Evolutionary conservation across 2,113 vertebrate genomes (phyloP).

Genomic region (Gopherus flavomarginatus): DNA sequence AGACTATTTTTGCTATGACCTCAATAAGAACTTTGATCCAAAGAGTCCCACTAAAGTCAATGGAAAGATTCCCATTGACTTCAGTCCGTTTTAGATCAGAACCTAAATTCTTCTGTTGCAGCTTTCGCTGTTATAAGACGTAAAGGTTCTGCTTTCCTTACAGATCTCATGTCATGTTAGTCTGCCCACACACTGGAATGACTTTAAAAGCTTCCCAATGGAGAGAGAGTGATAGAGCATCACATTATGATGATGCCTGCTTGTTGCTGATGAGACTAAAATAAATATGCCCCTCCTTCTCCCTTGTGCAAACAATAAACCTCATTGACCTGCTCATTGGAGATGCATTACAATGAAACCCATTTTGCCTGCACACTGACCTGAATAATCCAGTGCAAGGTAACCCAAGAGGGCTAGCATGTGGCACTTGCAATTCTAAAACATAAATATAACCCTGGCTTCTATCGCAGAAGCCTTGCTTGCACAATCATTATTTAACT

Average conservation of each 20-base stretch:
- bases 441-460: conserved; percentile 50
- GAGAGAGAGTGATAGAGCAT: background rate
- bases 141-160: background rate
- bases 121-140: background rate
- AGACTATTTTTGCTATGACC: background rate
- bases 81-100: background rate
- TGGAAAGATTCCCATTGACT: background rate
- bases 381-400: background rate
- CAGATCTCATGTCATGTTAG: background rate
- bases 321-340: background rate
- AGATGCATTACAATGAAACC: background rate
- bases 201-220: background rate
- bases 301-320: conserved; percentile 17
- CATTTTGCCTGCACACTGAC: conserved; percentile 37
- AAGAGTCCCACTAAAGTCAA: background rate
- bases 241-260: background rate
- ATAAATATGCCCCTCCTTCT: background rate
- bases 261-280: conserved; percentile 2
- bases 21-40: background rate
- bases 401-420: conserved; percentile 2
- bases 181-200: background rate
- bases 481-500: conserved; percentile 77
- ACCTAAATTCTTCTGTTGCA: background rate
- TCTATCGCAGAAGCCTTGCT: conserved; percentile 44
- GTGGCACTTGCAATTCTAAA: background rate